phyloP scores from a whole-genome alignment of 2,797 vertebrate genomes.

The Sebastolobus alascanus region DNA sequence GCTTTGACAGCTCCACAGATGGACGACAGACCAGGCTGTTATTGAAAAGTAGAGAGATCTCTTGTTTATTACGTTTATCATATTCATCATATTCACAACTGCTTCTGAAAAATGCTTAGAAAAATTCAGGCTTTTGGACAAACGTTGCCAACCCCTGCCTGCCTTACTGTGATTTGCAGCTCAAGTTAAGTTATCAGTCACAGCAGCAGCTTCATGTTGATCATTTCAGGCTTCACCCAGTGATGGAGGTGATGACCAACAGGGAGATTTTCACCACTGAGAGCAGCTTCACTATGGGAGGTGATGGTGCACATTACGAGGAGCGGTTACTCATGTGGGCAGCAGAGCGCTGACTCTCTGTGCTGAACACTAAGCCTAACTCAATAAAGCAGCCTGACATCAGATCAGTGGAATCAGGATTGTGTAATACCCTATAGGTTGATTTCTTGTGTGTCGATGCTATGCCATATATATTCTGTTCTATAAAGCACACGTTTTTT shows the following conservation, averaged over 20 bases:
- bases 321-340: neutral
- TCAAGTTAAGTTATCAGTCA: neutral
- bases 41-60: constrained; percentile 7
- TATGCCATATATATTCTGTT: neutral
- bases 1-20: constrained; percentile 35
- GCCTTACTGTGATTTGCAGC: neutral
- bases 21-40: constrained; percentile 11
- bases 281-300: neutral
- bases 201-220: neutral
- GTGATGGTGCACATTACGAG: neutral
- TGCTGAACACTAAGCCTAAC: neutral
- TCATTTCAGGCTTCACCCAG: neutral
- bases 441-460: neutral
- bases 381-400: neutral
- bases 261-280: neutral
- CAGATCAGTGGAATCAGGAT: neutral
- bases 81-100: neutral
- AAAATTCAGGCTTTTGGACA: neutral
- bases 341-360: neutral
- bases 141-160: neutral
- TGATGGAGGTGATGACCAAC: neutral
- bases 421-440: neutral
- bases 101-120: no score
- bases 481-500: neutral
- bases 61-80: constrained; percentile 8